Conservation (phyloP, 2,888 invertebrate species). For the Drosophila helvetica region DNA sequence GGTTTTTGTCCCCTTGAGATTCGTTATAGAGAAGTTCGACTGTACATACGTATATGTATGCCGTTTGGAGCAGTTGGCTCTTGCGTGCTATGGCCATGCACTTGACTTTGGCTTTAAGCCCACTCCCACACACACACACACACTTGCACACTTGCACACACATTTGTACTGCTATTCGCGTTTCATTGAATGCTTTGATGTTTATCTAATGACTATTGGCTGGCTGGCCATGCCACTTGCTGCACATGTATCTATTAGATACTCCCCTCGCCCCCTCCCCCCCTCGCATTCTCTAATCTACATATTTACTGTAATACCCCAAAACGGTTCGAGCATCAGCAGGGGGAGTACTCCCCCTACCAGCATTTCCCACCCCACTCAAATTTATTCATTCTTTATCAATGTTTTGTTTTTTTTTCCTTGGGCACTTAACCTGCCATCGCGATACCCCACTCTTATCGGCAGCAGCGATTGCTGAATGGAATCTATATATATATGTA, state of each 20-base stretch:
- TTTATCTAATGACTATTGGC: constrained; percentile 46
- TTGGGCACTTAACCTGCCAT: neutral
- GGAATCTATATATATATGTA: neutral
- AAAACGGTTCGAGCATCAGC: constrained; percentile 8
- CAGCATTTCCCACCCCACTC: no score
- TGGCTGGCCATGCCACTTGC: constrained; percentile 34
- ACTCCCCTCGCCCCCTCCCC: neutral
- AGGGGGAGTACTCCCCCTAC: neutral
- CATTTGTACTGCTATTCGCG: constrained; percentile 19
- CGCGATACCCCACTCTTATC: neutral
- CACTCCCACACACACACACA: neutral
- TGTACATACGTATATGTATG: constrained; percentile 27
- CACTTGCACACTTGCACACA: neutral
- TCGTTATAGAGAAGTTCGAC: no score
- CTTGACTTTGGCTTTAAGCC: constrained; percentile 50
- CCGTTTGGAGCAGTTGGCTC: constrained; percentile 28
- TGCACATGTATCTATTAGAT: constrained; percentile 29
- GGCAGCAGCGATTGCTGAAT: neutral
- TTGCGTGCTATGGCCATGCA: constrained; percentile 58
- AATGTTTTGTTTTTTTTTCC: neutral
- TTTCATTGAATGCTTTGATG: constrained; percentile 47
- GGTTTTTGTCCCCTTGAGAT: no score
- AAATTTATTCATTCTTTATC: neutral
- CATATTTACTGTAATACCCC: constrained; percentile 30
- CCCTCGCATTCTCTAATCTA: neutral